Percentiles rank a stretch among this genome's conserved stretches.
These are phyloP conservation scores for Anthonomus grandis DNA, from an alignment of 1,140 invertebrate species.

Conservation along the genomic window DNA sequence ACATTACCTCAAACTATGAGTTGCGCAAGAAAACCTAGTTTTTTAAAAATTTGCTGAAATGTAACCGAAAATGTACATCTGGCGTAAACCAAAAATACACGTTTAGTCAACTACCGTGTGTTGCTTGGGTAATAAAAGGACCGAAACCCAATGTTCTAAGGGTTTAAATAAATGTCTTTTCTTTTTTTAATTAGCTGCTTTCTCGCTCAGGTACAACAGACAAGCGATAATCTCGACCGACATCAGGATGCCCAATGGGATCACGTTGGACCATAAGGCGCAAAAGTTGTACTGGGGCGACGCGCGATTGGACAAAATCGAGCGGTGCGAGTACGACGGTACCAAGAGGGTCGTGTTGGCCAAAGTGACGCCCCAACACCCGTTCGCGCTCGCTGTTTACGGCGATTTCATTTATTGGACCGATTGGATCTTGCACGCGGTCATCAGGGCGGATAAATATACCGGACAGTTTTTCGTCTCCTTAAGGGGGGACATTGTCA, in stretches of 20 bases:
- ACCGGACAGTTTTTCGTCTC: constrained; percentile 69
- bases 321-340: constrained; percentile 73
- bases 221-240: constrained; percentile 71
- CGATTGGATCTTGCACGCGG: constrained; percentile 75
- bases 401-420: constrained; percentile 80
- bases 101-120: too few relatives aligned
- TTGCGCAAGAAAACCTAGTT: too few relatives aligned
- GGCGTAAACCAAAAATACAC: too few relatives aligned
- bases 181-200: constrained; percentile 1
- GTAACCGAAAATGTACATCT: too few relatives aligned
- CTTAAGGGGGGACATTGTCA: constrained; percentile 63
- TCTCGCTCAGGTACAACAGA: constrained; percentile 44
- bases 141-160: too few relatives aligned
- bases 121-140: too few relatives aligned
- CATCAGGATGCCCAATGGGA: constrained; percentile 79
- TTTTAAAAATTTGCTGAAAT: too few relatives aligned
- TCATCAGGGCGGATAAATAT: constrained; percentile 74
- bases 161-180: too few relatives aligned
- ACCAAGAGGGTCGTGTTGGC: constrained; percentile 62
- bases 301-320: constrained; percentile 69
- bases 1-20: too few relatives aligned
- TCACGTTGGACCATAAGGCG: constrained; percentile 69
- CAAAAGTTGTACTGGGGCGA: constrained; percentile 81
- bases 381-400: constrained; percentile 75
- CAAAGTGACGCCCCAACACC: constrained; percentile 70